Evolutionary conservation across 2,797 vertebrate genomes (phyloP), one percentile per base, ranked within the genome.

Genomic region (Lepus townsendii): DNA sequence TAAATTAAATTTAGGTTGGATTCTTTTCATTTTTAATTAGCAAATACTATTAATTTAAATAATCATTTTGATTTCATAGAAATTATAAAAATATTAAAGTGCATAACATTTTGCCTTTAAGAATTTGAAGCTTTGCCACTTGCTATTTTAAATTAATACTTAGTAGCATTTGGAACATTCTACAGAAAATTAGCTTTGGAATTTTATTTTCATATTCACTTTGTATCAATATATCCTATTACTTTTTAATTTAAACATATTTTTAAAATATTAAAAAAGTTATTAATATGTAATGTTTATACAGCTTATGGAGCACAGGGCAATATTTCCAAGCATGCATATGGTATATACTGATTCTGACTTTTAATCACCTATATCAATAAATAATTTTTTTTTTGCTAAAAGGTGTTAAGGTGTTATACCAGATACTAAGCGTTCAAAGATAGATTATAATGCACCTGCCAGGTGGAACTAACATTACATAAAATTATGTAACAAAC

Each of bases 41-140:
- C 63, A 97, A 96, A 93, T 95, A 89, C 57, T 96, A 95, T 95
- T 93, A 90, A 95, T 96, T 86, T 93, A 93, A 96, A 93, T 94
- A 94, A 95, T 91, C 2, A 96, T 95, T 96, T 93, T 91, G 42
- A 94, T 95, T 95, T 97, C 82, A 92, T 83, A 95, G 26, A 89
- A 80, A 86, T 95, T 95, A 92, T 79, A 52, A 92, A 93, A 97
- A 90, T 26, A 76, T 68, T 52, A 71, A 92, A 69, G 10, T 79
- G 5, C 13, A 35, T 84, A 85, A 79, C 26, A 92, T 92, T 80
- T 80, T 88, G 4, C 16, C 19, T 80, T 83, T 78, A 78, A 85
- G 65, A 87, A 89, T 63, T 22, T 83, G 42, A 79, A 72, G 8
- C 2, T 78, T 95, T 10, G 42, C 1, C 5, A 84, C 2, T 54